Conservation (phyloP, 2,888 invertebrate genomes). For the Mactromeris polynyma region DNA sequence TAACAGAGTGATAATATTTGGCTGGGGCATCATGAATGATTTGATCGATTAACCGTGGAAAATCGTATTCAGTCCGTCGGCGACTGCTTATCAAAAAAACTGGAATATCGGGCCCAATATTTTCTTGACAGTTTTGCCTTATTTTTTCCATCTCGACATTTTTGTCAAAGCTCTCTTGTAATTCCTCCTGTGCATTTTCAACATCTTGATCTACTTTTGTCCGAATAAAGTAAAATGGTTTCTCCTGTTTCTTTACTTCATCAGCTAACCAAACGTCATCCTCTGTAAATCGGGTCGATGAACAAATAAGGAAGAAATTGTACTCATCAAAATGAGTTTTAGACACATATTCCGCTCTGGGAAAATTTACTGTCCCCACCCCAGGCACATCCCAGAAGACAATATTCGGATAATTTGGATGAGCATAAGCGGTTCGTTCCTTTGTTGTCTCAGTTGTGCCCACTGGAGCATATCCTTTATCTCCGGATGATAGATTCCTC, state of each 20-base stretch:
- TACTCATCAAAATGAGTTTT: conserved; percentile 46
- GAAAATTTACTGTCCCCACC: conserved; percentile 46
- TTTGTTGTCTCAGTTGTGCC: conserved; percentile 48
- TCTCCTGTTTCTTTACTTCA: conserved; percentile 24
- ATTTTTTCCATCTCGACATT: not conserved
- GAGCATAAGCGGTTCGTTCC: conserved; percentile 22
- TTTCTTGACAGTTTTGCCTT: not conserved
- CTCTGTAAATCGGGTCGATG: conserved; percentile 48
- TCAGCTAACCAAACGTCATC: conserved; percentile 50
- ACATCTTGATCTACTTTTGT: conserved; percentile 46
- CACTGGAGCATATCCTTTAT: conserved; percentile 37
- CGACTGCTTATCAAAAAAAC: not conserved
- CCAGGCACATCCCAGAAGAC: conserved; percentile 65
- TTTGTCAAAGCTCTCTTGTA: not conserved
- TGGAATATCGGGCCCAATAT: not conserved
- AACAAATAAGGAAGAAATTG: conserved; percentile 50
- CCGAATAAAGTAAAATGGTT: conserved; percentile 48
- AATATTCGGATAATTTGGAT: conserved; percentile 19
- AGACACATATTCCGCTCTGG: conserved; percentile 41
- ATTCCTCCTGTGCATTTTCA: not conserved
- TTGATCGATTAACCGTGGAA: not conserved
- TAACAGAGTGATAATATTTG: not conserved
- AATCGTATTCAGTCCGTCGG: not conserved
- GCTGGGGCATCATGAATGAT: not conserved
- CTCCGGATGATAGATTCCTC: conserved; percentile 21